phyloP scores from a whole-genome alignment of 1,140 invertebrate genomes.

The Drosophila pruinosa region DNA sequence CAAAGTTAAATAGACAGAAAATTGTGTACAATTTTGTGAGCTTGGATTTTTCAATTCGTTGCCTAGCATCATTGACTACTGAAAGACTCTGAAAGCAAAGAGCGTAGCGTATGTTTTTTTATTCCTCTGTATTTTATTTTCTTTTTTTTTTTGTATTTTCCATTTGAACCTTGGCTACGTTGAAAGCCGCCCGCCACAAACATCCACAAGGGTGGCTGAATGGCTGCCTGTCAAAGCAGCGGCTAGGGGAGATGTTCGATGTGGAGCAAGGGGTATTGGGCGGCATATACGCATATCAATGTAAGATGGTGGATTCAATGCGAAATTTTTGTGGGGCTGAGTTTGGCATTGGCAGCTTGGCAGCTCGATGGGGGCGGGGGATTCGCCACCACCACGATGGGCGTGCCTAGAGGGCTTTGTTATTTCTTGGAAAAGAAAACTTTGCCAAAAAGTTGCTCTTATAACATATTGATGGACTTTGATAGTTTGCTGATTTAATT shows the following conservation, averaged over 20 bases:
- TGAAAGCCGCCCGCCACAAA: slow-evolving; percentile 19
- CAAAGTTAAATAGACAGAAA: slow-evolving; percentile 79
- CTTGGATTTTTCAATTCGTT: slow-evolving; percentile 59
- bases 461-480: slow-evolving; percentile 4
- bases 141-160: slow-evolving; percentile 1
- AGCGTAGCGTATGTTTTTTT: slow-evolving; percentile 12
- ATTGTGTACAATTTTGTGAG: slow-evolving; percentile 74
- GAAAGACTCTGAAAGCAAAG: slow-evolving; percentile 44
- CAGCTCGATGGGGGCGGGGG: neutral
- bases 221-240: neutral
- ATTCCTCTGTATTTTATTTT: neutral
- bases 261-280: slow-evolving; percentile 4
- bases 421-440: slow-evolving; percentile 1
- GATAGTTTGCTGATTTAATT: slow-evolving; percentile 46
- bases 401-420: slow-evolving; percentile 9
- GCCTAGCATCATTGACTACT: slow-evolving; percentile 55
- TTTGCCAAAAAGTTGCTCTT: slow-evolving; percentile 18
- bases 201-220: slow-evolving; percentile 20
- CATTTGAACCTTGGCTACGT: slow-evolving; percentile 18
- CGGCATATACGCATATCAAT: slow-evolving; percentile 33
- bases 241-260: neutral
- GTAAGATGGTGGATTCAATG: slow-evolving; percentile 30
- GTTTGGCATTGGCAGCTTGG: neutral
- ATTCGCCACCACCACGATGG: neutral
- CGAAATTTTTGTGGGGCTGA: neutral